Base-by-base conservation (phyloP, 2,113 vertebrate species). In the Apeltes quadracus region DNA sequence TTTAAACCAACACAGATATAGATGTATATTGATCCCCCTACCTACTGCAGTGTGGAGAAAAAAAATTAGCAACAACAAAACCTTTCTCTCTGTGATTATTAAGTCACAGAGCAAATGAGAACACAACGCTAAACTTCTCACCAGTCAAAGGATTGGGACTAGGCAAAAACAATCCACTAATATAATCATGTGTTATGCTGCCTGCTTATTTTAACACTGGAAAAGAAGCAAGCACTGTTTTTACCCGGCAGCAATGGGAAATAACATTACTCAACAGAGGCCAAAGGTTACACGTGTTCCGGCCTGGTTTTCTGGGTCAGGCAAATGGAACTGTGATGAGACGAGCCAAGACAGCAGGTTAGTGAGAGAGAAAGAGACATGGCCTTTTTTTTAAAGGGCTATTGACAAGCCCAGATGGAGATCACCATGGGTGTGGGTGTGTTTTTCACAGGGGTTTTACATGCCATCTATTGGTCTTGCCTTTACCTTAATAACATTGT, bases 351-450 rank as follows among this genome's bases (percentile, higher is more conserved):
- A 12, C 56, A 27, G 67, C 67, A 55, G 0, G 48, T 16, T 1
- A 23, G 34, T 4, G 46, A 32, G 23, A 29, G 5, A n/a, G 7
- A 18, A 18, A 56, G 32, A 67, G 22, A 61, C 34, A 46, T 25
- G 55, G 22, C 57, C 51, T 25, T 65, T 51, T 55, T 80, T 58
- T 46, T 32, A 34, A 54, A 68, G 27, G 69, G 43, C 27, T 69
- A 23, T 58, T 64, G 51, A 65, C 36, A 54, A 32, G 74, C 72
- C 73, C 64, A 55, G 48, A 69, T 72, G 10, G 44, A 20, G 13
- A 50, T 43, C 32, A 62, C 36, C 9, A 3, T 78, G n/a, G 14
- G 27, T 56, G 50, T 67, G 20, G 62, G 72, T 57, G 63, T 72
- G 48, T 75, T 54, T 36, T 69, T 46, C 15, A 61, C 27, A 41